Percentiles rank a stretch among this genome's conserved stretches.
phyloP scores from a whole-genome alignment of 2,888 invertebrate genomes.

The Herminia tarsipennalis region DNA sequence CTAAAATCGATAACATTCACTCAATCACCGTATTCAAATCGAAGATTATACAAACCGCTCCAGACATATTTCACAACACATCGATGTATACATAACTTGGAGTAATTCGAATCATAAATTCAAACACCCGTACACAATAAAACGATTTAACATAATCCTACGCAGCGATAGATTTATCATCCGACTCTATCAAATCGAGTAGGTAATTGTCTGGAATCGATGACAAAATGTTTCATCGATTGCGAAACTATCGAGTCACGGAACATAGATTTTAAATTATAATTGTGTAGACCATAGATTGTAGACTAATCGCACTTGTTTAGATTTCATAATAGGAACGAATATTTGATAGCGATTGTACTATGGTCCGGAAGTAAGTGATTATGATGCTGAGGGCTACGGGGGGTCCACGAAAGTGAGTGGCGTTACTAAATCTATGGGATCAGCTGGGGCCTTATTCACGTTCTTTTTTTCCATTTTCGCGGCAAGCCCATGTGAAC shows the following conservation, averaged over 20 bases:
- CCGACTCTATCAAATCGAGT: slow-evolving; percentile 2
- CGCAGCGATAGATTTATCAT: slow-evolving; percentile 1
- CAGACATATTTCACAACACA: slow-evolving; percentile 1
- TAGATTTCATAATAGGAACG: slow-evolving; percentile 39
- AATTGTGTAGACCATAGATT: slow-evolving; percentile 25
- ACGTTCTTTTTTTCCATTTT: no score
- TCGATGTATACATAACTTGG: background rate
- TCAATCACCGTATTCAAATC: no score
- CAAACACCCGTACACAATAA: background rate
- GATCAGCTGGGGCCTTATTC: no score
- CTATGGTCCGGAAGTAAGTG: slow-evolving; percentile 13
- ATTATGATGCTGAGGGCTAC: slow-evolving; percentile 12
- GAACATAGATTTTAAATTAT: slow-evolving; percentile 23
- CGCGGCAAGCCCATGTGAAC: no score
- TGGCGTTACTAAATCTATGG: background rate
- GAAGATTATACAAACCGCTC: background rate
- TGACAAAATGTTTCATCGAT: slow-evolving; percentile 11
- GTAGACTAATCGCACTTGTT: slow-evolving; percentile 27
- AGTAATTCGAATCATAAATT: slow-evolving; percentile 1
- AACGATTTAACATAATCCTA: slow-evolving; percentile 25
- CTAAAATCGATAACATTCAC: no score
- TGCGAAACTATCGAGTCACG: slow-evolving; percentile 23
- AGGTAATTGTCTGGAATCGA: slow-evolving; percentile 16
- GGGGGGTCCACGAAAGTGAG: slow-evolving; percentile 10
- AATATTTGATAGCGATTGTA: slow-evolving; percentile 15